Conservation (phyloP, 2,888 invertebrate genomes). For the Agonopterix arenella region DNA sequence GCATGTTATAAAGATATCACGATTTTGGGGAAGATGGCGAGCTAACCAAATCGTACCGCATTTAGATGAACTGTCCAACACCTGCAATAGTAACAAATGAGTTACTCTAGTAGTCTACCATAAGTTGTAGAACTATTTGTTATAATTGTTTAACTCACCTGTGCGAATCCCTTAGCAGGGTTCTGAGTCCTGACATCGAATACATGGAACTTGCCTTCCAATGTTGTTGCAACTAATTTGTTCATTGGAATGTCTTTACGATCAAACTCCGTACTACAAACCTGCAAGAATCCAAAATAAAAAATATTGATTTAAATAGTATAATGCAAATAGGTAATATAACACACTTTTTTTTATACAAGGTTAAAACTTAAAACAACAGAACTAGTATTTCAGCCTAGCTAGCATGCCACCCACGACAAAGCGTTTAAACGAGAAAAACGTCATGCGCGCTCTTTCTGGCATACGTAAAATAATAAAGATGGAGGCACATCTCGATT, state of each 20-base stretch:
- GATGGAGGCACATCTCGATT: too few species aligned
- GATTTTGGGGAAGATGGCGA: conserved; percentile 94
- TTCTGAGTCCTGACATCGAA: conserved; percentile 94
- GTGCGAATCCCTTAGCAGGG: conserved; percentile 90
- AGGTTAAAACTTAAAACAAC: too few species aligned
- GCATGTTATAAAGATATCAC: conserved; percentile 93
- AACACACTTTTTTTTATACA: too few species aligned
- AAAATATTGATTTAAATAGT: too few species aligned
- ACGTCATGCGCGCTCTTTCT: too few species aligned
- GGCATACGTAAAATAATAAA: too few species aligned
- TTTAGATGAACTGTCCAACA: conserved; percentile 52
- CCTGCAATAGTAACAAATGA: conserved; percentile 26
- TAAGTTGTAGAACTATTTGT: too few species aligned
- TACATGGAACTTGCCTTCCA: conserved; percentile 93
- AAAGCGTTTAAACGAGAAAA: too few species aligned
- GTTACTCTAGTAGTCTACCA: too few species aligned
- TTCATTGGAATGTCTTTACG: conserved; percentile 96
- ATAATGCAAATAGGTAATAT: too few species aligned
- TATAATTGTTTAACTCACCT: conserved; percentile 44
- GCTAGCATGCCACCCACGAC: too few species aligned
- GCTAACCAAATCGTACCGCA: conserved; percentile 93
- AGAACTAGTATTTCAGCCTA: too few species aligned
- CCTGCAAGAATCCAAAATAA: conserved; percentile 39
- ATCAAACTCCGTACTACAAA: conserved; percentile 93
- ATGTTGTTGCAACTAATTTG: conserved; percentile 92